phyloP scores from a whole-genome alignment of 2,113 vertebrate species.

The Neolamprologus devosi region DNA sequence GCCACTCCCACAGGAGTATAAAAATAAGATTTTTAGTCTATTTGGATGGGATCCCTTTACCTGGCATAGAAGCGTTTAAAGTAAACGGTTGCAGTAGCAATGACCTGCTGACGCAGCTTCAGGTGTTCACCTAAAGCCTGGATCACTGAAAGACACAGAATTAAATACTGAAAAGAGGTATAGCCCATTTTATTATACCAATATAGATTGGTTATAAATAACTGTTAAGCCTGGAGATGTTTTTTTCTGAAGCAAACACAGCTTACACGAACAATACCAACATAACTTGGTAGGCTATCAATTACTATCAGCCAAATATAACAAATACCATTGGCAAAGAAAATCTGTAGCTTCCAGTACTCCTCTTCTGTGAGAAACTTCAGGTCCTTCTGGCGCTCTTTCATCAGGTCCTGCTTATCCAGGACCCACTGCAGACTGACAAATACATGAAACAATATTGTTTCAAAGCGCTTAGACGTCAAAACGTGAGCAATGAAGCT shows the following conservation, averaged over 20 bases:
- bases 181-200: not conserved
- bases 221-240: not conserved
- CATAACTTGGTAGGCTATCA: not conserved
- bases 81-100: slow-evolving; percentile 98
- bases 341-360: slow-evolving; percentile 99
- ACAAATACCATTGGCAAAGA: slow-evolving; percentile 94
- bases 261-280: not conserved
- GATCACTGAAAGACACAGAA: slow-evolving; percentile 79
- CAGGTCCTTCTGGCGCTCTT: slow-evolving; percentile 96
- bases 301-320: not conserved
- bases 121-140: slow-evolving; percentile 98
- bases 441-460: not conserved
- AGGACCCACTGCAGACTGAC: slow-evolving; percentile 94
- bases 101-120: slow-evolving; percentile 99
- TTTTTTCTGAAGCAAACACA: not conserved
- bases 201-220: not conserved
- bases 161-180: not conserved
- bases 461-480: not conserved
- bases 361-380: slow-evolving; percentile 97
- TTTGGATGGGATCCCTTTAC: slow-evolving; percentile 53
- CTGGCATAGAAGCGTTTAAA: slow-evolving; percentile 99
- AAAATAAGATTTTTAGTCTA: not conserved
- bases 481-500: not conserved
- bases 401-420: slow-evolving; percentile 98
- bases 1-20: not conserved